Evolutionary conservation across 1,140 invertebrate species (phyloP).

Genomic region (Campodea augens): DNA sequence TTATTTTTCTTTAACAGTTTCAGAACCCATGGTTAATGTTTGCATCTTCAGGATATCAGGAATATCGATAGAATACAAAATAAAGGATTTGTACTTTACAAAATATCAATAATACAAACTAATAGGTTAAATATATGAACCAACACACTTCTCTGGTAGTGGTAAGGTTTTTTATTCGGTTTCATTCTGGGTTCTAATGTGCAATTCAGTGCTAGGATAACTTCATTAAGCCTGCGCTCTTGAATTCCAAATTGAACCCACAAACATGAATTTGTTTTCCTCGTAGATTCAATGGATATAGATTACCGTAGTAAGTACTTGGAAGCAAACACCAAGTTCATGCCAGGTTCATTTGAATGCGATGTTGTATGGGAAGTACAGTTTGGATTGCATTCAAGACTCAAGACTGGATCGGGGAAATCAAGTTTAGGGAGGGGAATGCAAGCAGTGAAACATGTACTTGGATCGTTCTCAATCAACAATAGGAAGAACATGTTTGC

Average conservation of each 20-base stretch:
- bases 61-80: too few relatives aligned
- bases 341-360: conserved; percentile 49
- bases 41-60: too few relatives aligned
- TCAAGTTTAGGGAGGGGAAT: conserved; percentile 37
- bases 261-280: neutral
- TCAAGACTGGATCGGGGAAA: conserved; percentile 42
- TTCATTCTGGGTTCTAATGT: too few relatives aligned
- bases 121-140: too few relatives aligned
- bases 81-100: too few relatives aligned
- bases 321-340: conserved; percentile 30
- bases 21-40: too few relatives aligned
- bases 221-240: neutral
- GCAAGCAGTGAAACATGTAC: conserved; percentile 39
- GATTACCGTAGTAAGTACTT: conserved; percentile 21
- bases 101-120: too few relatives aligned
- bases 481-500: conserved; percentile 69
- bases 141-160: too few relatives aligned
- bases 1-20: too few relatives aligned
- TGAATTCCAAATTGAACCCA: neutral
- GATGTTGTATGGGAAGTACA: conserved; percentile 48
- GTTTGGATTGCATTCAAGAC: conserved; percentile 47
- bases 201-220: neutral
- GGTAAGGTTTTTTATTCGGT: too few relatives aligned
- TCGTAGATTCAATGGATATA: conserved; percentile 14
- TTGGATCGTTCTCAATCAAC: conserved; percentile 50